A percentile compares a stretch with the other conserved stretches of the same genome.
Evolutionary conservation across 2,888 invertebrate species (phyloP).

Genomic region (Diplolepis rosae): DNA sequence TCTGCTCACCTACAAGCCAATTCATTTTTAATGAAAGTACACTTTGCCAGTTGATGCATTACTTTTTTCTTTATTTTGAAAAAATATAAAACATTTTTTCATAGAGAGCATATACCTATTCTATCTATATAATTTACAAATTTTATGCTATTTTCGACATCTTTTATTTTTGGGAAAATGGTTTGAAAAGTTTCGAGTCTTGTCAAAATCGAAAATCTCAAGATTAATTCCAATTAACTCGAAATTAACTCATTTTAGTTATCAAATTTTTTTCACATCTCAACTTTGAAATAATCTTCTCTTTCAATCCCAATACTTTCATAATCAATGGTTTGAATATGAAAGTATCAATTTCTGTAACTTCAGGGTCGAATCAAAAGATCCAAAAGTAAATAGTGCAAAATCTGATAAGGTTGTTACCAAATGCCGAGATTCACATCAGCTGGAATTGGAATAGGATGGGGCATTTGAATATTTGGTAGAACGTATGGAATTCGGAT

Average conservation of each 20-base stretch:
- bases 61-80: slow-evolving; percentile 1
- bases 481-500: slow-evolving; percentile 1
- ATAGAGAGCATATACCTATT: background rate
- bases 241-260: too few species aligned
- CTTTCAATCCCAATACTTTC: too few species aligned
- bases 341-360: too few species aligned
- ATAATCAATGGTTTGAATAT: too few species aligned
- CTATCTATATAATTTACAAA: background rate
- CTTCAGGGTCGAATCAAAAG: background rate
- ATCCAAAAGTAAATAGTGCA: background rate
- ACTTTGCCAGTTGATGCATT: background rate
- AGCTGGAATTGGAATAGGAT: background rate
- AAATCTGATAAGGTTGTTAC: background rate
- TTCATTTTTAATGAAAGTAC: slow-evolving; percentile 10
- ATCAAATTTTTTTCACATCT: too few species aligned
- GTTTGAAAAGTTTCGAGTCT: background rate
- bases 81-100: background rate
- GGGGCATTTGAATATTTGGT: slow-evolving; percentile 1
- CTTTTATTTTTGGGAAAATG: background rate
- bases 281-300: too few species aligned
- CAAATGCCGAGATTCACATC: background rate
- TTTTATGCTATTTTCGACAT: background rate
- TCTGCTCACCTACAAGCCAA: background rate
- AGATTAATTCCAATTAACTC: too few species aligned
- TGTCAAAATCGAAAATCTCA: too few species aligned